Conservation (phyloP, 2,888 invertebrate genomes). For the Ennomos fuscantarius region DNA sequence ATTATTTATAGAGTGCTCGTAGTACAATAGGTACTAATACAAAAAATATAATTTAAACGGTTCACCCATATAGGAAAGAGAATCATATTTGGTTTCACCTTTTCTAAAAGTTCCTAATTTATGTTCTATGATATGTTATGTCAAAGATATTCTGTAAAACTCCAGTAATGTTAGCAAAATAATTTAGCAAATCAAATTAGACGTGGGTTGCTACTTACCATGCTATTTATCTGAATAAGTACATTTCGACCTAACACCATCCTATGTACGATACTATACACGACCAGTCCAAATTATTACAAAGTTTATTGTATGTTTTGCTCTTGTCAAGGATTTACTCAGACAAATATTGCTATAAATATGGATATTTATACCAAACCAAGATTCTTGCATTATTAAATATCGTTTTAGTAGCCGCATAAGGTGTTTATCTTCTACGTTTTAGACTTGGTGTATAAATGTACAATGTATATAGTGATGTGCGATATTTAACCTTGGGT, state of each 20-base stretch:
- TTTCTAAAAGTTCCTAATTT: background rate
- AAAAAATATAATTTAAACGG: too few species aligned
- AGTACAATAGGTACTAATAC: too few species aligned
- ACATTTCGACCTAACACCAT: background rate
- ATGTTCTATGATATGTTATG: background rate
- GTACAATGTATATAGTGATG: conserved; percentile 17
- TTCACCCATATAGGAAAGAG: too few species aligned
- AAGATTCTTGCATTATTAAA: conserved; percentile 21
- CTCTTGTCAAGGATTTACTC: background rate
- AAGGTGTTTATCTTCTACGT: conserved; percentile 18
- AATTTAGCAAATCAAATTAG: conserved; percentile 11
- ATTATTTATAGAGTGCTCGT: too few species aligned
- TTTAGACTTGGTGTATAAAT: too few species aligned
- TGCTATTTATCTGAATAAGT: conserved; percentile 11
- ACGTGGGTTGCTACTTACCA: conserved; percentile 14
- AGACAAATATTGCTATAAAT: conserved; percentile 21
- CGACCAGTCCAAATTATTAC: conserved; percentile 10
- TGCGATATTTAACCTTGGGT: conserved; percentile 42
- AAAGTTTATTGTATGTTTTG: conserved; percentile 8
- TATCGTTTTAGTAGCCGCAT: conserved; percentile 11
- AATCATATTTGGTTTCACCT: too few species aligned
- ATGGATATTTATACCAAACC: conserved; percentile 35
- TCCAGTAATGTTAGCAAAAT: conserved; percentile 4
- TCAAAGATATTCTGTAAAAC: background rate
- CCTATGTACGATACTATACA: background rate